phyloP scores from a whole-genome alignment of 2,888 invertebrate species.

The Drosophila mettleri region DNA sequence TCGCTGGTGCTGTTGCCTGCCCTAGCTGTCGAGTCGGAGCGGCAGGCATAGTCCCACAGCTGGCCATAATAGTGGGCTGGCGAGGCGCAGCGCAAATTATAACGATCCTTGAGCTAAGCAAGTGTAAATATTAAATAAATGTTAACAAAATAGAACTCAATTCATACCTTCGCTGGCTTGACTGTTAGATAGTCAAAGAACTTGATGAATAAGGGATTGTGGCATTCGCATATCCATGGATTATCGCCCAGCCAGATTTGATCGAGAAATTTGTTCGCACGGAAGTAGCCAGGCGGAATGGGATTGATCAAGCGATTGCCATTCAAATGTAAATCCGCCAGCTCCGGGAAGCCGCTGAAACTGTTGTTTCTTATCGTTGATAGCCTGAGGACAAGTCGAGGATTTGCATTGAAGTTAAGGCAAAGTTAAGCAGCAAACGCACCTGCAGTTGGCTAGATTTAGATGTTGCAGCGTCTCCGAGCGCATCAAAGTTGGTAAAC shows the following conservation, averaged over 20 bases:
- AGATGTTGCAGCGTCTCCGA: conserved; percentile 88
- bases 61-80: conserved; percentile 88
- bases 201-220: conserved; percentile 87
- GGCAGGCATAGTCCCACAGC: conserved; percentile 90
- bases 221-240: conserved; percentile 91
- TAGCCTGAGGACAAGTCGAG: conserved; percentile 86
- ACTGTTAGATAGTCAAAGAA: conserved; percentile 88
- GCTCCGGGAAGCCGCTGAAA: conserved; percentile 87
- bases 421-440: conserved; percentile 15
- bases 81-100: conserved; percentile 88
- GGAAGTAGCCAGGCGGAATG: conserved; percentile 87
- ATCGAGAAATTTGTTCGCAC: conserved; percentile 87
- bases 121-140: neutral
- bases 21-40: conserved; percentile 87
- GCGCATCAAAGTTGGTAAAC: conserved; percentile 87
- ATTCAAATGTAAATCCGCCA: conserved; percentile 88
- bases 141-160: neutral
- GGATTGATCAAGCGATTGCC: conserved; percentile 90
- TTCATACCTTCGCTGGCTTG: conserved; percentile 85
- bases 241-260: conserved; percentile 89
- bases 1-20: conserved; percentile 84
- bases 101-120: conserved; percentile 80
- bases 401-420: too few relatives aligned
- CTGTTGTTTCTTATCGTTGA: conserved; percentile 87
- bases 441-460: conserved; percentile 85